A percentile compares a stretch with the other conserved stretches of the same genome.
Evolutionary conservation across 1,140 invertebrate genomes (phyloP).

Genomic region (Leucophenga varia): DNA sequence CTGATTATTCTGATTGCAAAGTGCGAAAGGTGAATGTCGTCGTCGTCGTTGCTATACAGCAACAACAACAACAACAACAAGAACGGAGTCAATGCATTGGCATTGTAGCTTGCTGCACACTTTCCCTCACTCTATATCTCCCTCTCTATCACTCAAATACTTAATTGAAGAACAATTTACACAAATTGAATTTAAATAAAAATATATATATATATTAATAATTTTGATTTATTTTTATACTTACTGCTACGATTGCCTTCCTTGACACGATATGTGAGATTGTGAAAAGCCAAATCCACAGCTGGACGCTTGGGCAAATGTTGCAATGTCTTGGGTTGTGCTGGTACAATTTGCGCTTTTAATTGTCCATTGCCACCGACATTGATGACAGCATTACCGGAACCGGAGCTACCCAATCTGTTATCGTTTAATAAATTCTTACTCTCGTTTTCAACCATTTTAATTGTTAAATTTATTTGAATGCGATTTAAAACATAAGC

Average conservation of each 20-base stretch:
- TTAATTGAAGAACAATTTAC: too few relatives aligned
- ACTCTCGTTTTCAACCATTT: conserved; percentile 55
- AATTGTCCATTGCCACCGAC: conserved; percentile 21
- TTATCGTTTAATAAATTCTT: conserved; percentile 58
- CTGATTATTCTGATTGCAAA: too few relatives aligned
- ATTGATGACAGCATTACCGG: conserved; percentile 6
- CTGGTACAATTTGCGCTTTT: conserved; percentile 58
- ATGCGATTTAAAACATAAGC: too few relatives aligned
- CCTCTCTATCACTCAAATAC: too few relatives aligned
- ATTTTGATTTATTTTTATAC: conserved; percentile 52
- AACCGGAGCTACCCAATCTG: conserved; percentile 39
- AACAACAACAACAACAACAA: too few relatives aligned
- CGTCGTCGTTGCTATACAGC: too few relatives aligned
- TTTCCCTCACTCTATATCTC: too few relatives aligned
- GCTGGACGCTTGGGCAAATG: conserved; percentile 82
- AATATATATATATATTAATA: neutral
- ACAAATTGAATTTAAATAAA: neutral
- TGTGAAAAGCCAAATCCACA: conserved; percentile 83
- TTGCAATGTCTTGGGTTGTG: conserved; percentile 74
- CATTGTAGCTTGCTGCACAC: too few relatives aligned
- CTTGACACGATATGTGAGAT: conserved; percentile 82
- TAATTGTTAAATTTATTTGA: conserved; percentile 8
- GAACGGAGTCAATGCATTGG: too few relatives aligned
- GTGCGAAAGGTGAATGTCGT: too few relatives aligned
- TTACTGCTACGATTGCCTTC: conserved; percentile 79